Base-by-base conservation (phyloP, 2,113 vertebrate genomes). In the Macheiramphus alcinus region DNA sequence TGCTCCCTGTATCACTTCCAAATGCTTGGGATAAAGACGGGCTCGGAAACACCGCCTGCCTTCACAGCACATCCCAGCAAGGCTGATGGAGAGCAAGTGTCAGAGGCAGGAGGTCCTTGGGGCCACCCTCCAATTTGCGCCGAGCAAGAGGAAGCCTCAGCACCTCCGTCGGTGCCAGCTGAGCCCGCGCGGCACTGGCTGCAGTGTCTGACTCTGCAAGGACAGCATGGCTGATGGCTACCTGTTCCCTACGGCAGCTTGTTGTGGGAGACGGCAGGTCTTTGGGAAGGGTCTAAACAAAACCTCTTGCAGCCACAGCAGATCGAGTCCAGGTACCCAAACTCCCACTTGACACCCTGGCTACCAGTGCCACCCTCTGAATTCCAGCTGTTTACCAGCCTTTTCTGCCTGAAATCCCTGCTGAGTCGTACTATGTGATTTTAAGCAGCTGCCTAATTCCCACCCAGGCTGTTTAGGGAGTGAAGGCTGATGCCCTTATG, bases 101-200 rank as follows among this genome's bases (percentile, higher is more conserved):
- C 4, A 0, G 40, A 76, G 58, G 19, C 79, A 85, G 52, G 68
- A 55, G 34, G 47, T 12, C 16, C 38, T 9, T 26, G n/a, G 16
- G 23, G 50, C 19, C 32, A 55, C 16, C 4, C 21, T 62, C 27
- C 40, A 21, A 2, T 5, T 6, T 43, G 26, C 61, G 31, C 6
- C 0, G 1, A 12, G 34, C 0, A 2, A 48, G 62, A n/a, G 9
- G 56, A 58, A 90, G 58, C 48, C 81, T 21, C n/a, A 55, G 63
- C 68, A 59, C 1, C 68, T 70, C 58, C 8, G 3, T 8, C 62
- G 34, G 56, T 4, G 42, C 31, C 81, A 68, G 63, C 29, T 31
- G 53, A 36, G 65, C 43, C 23, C 8, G 1, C 5, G 2, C 2
- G 3, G 29, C 17, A 27, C n/a, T 0, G 1, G 15, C 52, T 80